Conservation (phyloP, 2,888 invertebrate species). For the Phania funesta region DNA sequence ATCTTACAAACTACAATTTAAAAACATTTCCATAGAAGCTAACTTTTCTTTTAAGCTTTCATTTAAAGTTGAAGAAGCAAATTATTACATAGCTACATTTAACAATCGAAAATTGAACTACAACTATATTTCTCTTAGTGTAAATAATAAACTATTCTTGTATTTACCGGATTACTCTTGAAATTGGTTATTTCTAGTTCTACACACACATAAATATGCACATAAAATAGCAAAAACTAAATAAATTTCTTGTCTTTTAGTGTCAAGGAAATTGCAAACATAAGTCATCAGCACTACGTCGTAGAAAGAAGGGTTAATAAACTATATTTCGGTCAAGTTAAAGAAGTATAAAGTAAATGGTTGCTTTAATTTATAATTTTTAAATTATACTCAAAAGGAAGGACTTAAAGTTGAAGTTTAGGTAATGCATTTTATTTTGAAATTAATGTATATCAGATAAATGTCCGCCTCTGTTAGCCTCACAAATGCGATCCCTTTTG, state of each 20-base stretch:
- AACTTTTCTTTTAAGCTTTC: too few relatives aligned
- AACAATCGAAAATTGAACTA: background rate
- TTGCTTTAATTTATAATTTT: too few relatives aligned
- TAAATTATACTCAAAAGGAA: too few relatives aligned
- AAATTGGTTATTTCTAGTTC: conserved; percentile 10
- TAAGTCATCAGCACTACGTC: conserved; percentile 10
- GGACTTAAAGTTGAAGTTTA: too few relatives aligned
- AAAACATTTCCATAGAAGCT: too few relatives aligned
- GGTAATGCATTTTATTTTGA: too few relatives aligned
- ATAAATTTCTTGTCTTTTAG: conserved; percentile 17
- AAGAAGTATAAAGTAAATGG: background rate
- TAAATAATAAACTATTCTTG: background rate
- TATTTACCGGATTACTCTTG: conserved; percentile 11
- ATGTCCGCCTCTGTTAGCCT: too few relatives aligned
- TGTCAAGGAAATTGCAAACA: conserved; percentile 17
- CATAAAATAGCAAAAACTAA: background rate
- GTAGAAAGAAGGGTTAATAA: background rate
- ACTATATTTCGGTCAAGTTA: background rate
- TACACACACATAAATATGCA: background rate
- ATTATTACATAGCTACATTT: too few relatives aligned
- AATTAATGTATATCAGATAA: too few relatives aligned
- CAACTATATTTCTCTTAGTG: background rate
- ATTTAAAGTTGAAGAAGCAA: too few relatives aligned
- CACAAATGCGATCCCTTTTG: too few relatives aligned
- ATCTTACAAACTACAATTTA: too few relatives aligned